Conservation (phyloP, 1,140 invertebrate species). For the Drosophila rufa region DNA sequence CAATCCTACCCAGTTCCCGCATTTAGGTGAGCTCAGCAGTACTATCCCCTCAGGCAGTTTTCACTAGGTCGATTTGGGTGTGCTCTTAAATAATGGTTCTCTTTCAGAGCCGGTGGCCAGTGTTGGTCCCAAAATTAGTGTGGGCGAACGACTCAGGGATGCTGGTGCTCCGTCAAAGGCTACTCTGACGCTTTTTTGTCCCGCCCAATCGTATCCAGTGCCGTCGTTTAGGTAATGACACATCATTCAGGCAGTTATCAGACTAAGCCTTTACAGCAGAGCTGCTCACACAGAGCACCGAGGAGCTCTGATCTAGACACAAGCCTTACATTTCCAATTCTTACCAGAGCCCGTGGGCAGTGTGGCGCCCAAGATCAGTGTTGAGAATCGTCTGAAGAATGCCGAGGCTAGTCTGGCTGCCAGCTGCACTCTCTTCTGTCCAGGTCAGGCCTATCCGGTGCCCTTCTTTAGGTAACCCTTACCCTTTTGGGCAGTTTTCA, state of each 20-base stretch:
- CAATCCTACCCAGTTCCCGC: constrained; percentile 89
- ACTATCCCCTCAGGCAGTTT: constrained; percentile 44
- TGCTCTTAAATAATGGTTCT: not conserved
- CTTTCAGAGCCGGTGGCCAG: constrained; percentile 89
- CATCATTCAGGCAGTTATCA: constrained; percentile 63
- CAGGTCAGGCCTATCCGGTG: constrained; percentile 89
- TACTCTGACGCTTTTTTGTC: constrained; percentile 85
- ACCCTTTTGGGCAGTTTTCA: constrained; percentile 48
- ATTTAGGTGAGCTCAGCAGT: constrained; percentile 87
- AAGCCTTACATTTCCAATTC: not conserved
- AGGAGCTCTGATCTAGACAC: not conserved
- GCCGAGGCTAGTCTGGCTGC: constrained; percentile 86
- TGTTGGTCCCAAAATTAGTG: constrained; percentile 88
- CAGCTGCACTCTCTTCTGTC: constrained; percentile 86
- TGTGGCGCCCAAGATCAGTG: constrained; percentile 85
- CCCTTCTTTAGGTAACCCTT: constrained; percentile 87
- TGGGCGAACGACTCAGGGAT: constrained; percentile 87
- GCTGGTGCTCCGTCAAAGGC: constrained; percentile 86
- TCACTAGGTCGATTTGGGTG: constrained; percentile 4
- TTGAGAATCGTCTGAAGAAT: constrained; percentile 87
- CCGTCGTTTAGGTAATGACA: constrained; percentile 88
- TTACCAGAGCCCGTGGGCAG: constrained; percentile 85
- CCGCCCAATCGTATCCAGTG: constrained; percentile 89
- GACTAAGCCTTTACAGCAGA: not conserved
- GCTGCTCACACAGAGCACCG: not conserved